Base-by-base conservation (phyloP, 2,113 vertebrate genomes). In the Cyanocitta stelleri region DNA sequence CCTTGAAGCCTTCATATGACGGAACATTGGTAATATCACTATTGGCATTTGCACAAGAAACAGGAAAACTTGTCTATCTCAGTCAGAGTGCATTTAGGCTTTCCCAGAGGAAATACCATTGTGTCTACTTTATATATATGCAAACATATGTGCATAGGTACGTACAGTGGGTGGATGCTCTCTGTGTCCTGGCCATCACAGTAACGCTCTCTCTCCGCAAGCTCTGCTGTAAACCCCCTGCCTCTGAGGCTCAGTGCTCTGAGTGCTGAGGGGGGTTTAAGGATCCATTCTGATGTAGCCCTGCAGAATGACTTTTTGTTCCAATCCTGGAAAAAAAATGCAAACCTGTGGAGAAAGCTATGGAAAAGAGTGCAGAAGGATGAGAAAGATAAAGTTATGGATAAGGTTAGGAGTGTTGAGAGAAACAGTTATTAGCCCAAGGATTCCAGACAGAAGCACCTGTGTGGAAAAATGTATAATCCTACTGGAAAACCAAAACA, bases 231-330 rank as follows among this genome's bases (percentile, higher is more conserved):
- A 87, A 80, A 26, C 0, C 2, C 7, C 5, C 16, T 64, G 9
- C 5, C 5, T 18, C 19, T 48, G 49, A 59, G 10, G 10, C 23
- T 72, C 16, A 32, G 3, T 49, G 48, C 6, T 37, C 20, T 20
- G 48, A 33, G 13, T 1, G 4, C 20, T 0, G 0, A 41, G 6
- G 27, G 6, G 27, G 3, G 1, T 29, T 43, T 15, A 77, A 51
- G 35, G 23, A 54, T 35, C 15, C 16, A 17, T 23, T 61, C 4
- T 4, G 10, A 44, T 21, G 15, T 20, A 68, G 13, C 12, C 63
- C 58, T 75, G 21, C 23, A 79, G 32, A 30, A 23, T 15, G 7
- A 59, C 2, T 20, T 29, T 32, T 72, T 48, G 3, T 13, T 66
- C 17, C 11, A 61, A 8, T 24, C 66, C 35, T 19, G 19, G 46